Conservation (phyloP, 2,888 invertebrate species). For the Heteropelma amictum region DNA sequence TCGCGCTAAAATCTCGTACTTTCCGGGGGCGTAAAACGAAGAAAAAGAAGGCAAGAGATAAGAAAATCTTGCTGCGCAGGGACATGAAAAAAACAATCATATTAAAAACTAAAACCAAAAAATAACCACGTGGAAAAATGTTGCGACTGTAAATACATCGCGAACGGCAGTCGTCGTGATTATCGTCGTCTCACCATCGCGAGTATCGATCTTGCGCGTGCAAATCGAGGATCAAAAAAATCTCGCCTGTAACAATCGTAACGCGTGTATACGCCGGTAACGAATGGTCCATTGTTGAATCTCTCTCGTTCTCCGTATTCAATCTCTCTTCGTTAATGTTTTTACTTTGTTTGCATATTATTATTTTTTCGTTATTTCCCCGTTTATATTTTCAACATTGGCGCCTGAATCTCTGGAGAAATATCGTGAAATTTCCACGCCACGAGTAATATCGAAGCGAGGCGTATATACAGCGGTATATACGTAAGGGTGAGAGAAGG, state of each 20-base stretch:
- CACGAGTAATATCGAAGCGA: conserved; percentile 58
- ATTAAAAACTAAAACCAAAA: neutral
- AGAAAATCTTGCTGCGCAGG: no score
- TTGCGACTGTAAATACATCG: no score
- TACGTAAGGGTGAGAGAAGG: conserved; percentile 35
- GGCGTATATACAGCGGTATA: no score
- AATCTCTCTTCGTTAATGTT: conserved; percentile 34
- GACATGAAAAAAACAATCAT: neutral
- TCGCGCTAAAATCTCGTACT: conserved; percentile 28
- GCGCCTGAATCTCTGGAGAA: conserved; percentile 65
- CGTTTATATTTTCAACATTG: conserved; percentile 50
- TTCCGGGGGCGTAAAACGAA: conserved; percentile 22
- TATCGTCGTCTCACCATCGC: no score
- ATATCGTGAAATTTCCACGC: conserved; percentile 68
- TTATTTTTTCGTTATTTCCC: conserved; percentile 55
- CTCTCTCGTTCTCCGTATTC: conserved; percentile 2
- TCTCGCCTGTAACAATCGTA: no score
- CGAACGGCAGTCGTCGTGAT: no score
- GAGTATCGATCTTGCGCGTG: no score
- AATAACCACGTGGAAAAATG: no score
- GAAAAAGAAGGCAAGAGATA: neutral
- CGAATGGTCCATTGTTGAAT: conserved; percentile 38
- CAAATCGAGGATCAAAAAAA: no score
- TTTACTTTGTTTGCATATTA: neutral
- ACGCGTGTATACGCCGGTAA: conserved; percentile 31